phyloP scores from a whole-genome alignment of 30 jellyfish, hydroid and myxozoan species.

The Cassiopea andromeda region DNA sequence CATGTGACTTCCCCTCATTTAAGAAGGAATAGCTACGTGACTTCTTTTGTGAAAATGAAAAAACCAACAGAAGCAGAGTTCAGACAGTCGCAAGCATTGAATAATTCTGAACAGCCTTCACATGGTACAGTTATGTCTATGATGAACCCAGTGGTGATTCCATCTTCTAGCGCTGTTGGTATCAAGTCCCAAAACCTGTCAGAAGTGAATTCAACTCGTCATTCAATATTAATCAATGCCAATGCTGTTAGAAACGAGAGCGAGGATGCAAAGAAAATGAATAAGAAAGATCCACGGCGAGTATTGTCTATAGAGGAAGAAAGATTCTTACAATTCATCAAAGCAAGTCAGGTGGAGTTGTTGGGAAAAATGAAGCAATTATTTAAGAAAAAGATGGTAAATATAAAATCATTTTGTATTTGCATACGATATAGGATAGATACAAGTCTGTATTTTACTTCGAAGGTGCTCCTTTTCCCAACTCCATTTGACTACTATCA shows the following conservation, averaged over 20 bases:
- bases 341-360: conserved; percentile 48
- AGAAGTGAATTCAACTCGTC: not conserved
- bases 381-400: conserved; percentile 50
- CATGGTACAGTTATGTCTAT: conserved; percentile 57
- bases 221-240: conserved; percentile 47
- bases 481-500: too few relatives aligned
- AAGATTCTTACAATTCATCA: conserved; percentile 30
- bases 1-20: conserved; percentile 23
- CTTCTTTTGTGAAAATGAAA: conserved; percentile 9
- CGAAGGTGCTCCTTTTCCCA: too few relatives aligned
- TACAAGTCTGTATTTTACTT: too few relatives aligned
- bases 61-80: conserved; percentile 30
- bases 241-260: conserved; percentile 24
- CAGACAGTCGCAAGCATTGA: not conserved
- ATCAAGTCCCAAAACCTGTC: conserved; percentile 12
- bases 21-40: conserved; percentile 35
- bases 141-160: conserved; percentile 32
- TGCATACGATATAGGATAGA: too few relatives aligned
- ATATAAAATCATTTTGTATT: too few relatives aligned
- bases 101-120: conserved; percentile 1
- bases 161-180: conserved; percentile 31
- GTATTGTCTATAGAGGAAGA: conserved; percentile 25
- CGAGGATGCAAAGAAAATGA: not conserved
- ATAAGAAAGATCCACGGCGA: not conserved
- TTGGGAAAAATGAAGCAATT: conserved; percentile 28